Evolutionary conservation across 2,797 vertebrate genomes (phyloP), one percentile per base, ranked within the genome.

Genomic region (Sebastes oblongus): DNA sequence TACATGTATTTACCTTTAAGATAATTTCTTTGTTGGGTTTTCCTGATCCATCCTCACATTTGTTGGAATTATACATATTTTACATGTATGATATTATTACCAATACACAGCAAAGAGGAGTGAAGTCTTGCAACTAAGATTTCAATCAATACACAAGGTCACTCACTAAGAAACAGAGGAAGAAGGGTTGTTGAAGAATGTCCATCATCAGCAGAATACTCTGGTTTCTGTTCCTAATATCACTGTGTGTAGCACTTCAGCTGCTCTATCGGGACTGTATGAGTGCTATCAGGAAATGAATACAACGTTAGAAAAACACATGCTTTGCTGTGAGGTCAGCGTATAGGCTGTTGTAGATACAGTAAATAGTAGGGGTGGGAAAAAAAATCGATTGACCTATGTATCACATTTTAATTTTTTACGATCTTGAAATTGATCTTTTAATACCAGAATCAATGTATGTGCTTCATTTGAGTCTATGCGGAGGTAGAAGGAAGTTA

Each of bases 201-300:
- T 65, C 68, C 58, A 18, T 62, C 64, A 84, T 74, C 78, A 73
- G 77, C 75, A 86, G 39, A 89, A 32, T 34, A 52, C 14, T 14
- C 12, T 46, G 22, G 70, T 75, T 77, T 83, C 78, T 60, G 1
- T 72, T 81, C 30, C 65, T 77, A 22, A 36, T 65, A 42, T 82
- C 61, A 32, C 22, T 71, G 58, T 55, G 25, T 10, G 66, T 39
- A 34, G 65, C 50, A 20, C 32, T 71, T 62, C 4, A 59, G 82
- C 29, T 68, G 36, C 50, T 65, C 22, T 54, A 67, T 79, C 6
- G 54, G 50, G 52, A 65, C 22, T 61, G 25, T 4, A 42, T 20
- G 16, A 42, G 64, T 0, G 16, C 27, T 52, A 16, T 68, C 66
- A 78, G 76, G 78, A 80, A 81, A 80, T 81, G 0, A 70, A 58